phyloP scores from a whole-genome alignment of 2,888 invertebrate genomes.

The Meandrusa payeni region DNA sequence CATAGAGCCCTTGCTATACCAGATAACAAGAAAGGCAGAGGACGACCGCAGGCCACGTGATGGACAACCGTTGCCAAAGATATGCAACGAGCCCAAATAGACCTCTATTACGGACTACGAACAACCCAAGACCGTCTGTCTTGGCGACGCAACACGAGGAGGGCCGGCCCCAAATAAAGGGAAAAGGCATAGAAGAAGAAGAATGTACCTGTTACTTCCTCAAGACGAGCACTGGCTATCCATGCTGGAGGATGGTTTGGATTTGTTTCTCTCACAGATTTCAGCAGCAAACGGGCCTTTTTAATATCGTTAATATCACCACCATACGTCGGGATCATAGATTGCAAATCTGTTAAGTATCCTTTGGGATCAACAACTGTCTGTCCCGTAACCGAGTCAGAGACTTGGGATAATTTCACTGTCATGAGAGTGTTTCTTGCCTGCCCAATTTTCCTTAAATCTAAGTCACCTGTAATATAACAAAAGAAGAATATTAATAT shows the following conservation, averaged over 20 bases:
- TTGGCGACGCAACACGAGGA: too few species aligned
- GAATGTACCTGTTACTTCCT: slow-evolving; percentile 98
- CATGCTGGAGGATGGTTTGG: slow-evolving; percentile 99
- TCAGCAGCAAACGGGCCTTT: slow-evolving; percentile 95
- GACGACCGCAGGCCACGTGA: too few species aligned
- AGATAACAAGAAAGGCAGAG: too few species aligned
- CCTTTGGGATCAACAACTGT: slow-evolving; percentile 99
- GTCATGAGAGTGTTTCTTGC: slow-evolving; percentile 99
- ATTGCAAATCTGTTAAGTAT: slow-evolving; percentile 99
- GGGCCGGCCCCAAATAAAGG: too few species aligned
- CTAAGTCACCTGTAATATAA: slow-evolving; percentile 86
- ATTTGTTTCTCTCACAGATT: slow-evolving; percentile 98
- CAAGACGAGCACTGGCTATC: slow-evolving; percentile 98
- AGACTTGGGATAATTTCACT: slow-evolving; percentile 97
- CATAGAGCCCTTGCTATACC: too few species aligned
- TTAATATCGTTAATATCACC: slow-evolving; percentile 99
- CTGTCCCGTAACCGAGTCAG: slow-evolving; percentile 99
- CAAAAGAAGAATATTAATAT: background rate
- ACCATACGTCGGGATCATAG: slow-evolving; percentile 99
- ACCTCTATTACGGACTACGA: too few species aligned
- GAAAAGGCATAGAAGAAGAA: too few species aligned
- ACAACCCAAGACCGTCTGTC: too few species aligned
- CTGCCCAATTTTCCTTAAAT: slow-evolving; percentile 98
- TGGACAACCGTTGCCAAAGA: too few species aligned
- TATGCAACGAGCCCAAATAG: too few species aligned